Percentiles rank a stretch among this genome's conserved stretches.
Conservation (phyloP, 2,888 invertebrate genomes). For the Apeira syringaria region DNA sequence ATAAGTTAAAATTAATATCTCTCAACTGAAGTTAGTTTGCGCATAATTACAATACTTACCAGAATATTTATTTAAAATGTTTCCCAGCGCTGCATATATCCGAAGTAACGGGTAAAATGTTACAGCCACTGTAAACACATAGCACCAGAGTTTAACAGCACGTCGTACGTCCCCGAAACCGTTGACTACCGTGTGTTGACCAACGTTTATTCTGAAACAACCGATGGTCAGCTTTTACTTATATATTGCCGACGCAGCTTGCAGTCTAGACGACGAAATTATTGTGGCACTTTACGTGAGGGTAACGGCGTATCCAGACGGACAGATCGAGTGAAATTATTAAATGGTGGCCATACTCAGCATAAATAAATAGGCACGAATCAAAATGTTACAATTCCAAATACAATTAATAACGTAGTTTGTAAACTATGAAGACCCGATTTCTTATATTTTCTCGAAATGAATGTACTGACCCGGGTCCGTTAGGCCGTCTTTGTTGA, state of each 20-base stretch:
- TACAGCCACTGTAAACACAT: conserved; percentile 53
- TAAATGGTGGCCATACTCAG: conserved; percentile 3
- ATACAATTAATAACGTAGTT: too few species aligned
- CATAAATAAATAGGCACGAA: conserved; percentile 6
- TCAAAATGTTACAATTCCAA: not conserved
- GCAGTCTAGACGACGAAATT: conserved; percentile 28
- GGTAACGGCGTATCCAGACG: conserved; percentile 12
- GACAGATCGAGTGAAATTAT: conserved; percentile 19
- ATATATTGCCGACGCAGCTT: conserved; percentile 24
- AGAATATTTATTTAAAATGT: conserved; percentile 42
- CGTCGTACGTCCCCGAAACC: conserved; percentile 70
- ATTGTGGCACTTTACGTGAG: conserved; percentile 21
- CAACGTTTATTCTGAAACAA: conserved; percentile 62
- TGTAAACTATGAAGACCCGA: too few species aligned
- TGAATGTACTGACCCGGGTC: too few species aligned
- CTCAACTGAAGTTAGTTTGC: too few species aligned
- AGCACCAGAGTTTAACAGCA: conserved; percentile 63
- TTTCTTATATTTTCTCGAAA: too few species aligned
- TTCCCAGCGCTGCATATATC: conserved; percentile 48
- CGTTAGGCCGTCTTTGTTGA: too few species aligned
- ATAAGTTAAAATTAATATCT: too few species aligned
- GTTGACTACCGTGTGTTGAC: conserved; percentile 51
- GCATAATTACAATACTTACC: conserved; percentile 49
- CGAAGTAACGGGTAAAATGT: conserved; percentile 57
- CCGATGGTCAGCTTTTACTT: conserved; percentile 12